Percentiles rank a stretch among this genome's conserved stretches.
Conservation (phyloP, 2,888 invertebrate species). For the Danaus chrysippus region DNA sequence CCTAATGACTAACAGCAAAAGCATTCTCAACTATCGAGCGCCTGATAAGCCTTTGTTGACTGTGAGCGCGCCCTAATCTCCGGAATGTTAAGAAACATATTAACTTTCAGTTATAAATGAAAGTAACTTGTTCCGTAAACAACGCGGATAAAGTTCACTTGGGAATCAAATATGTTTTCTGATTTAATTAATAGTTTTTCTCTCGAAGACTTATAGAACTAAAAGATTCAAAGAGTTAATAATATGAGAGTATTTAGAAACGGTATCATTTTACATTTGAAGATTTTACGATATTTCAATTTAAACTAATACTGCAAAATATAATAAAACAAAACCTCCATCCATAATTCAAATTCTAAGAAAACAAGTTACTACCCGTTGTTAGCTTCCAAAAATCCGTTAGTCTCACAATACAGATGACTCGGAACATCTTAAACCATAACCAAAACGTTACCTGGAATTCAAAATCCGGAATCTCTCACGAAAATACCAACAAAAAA, state of each 20-base stretch:
- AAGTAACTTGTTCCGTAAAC: neutral
- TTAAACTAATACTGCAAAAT: no score
- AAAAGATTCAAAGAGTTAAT: no score
- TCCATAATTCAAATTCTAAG: no score
- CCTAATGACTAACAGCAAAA: constrained; percentile 34
- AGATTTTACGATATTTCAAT: no score
- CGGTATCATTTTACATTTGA: no score
- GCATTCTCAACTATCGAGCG: constrained; percentile 32
- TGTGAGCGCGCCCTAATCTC: constrained; percentile 41
- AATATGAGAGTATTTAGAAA: no score
- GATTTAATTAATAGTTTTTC: no score
- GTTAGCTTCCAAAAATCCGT: constrained; percentile 6
- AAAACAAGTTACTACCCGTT: neutral
- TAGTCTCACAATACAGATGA: constrained; percentile 13
- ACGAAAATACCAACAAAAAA: constrained; percentile 33
- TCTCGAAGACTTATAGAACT: no score
- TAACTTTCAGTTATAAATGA: constrained; percentile 24
- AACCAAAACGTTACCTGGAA: constrained; percentile 33
- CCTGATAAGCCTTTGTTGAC: constrained; percentile 44
- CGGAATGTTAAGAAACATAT: constrained; percentile 24
- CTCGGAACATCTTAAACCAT: constrained; percentile 13
- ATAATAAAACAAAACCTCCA: no score
- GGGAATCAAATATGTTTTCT: no score
- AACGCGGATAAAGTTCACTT: neutral
- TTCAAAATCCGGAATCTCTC: constrained; percentile 33